phyloP scores from a whole-genome alignment of 1,140 invertebrate species.

The Tetragonula clypearis region DNA sequence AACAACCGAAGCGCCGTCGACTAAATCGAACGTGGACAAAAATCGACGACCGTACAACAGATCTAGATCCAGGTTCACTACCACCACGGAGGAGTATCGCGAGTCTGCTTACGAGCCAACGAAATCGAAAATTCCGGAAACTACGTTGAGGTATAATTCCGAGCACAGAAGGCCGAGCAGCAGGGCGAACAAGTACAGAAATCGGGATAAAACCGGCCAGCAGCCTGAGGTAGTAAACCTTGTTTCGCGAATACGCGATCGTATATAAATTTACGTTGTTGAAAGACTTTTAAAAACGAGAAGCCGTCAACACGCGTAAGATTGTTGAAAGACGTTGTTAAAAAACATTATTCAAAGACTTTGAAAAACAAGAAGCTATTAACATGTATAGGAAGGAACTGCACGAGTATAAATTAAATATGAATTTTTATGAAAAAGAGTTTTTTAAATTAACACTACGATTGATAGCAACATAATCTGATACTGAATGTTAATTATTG shows the following conservation, averaged over 20 bases:
- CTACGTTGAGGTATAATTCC: conserved; percentile 69
- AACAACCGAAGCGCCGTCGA: conserved; percentile 61
- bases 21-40: conserved; percentile 64
- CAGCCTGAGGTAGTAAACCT: conserved; percentile 54
- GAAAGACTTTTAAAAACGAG: too few species aligned
- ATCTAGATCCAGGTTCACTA: conserved; percentile 74
- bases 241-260: background rate
- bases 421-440: too few species aligned
- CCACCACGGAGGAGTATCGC: conserved; percentile 74
- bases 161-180: conserved; percentile 64
- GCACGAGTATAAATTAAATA: too few species aligned
- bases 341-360: too few species aligned
- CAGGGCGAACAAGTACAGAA: conserved; percentile 68
- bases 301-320: too few species aligned
- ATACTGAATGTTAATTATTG: too few species aligned
- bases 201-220: conserved; percentile 54
- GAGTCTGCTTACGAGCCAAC: conserved; percentile 75
- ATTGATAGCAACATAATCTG: too few species aligned
- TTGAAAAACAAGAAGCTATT: too few species aligned
- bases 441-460: too few species aligned
- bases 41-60: conserved; percentile 75
- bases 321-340: too few species aligned
- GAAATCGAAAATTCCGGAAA: conserved; percentile 69
- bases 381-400: too few species aligned
- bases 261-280: background rate